Evolutionary conservation across 2,888 invertebrate genomes (phyloP), one percentile per base, ranked within the genome.

Genomic region (Brassicogethes aeneus): DNA sequence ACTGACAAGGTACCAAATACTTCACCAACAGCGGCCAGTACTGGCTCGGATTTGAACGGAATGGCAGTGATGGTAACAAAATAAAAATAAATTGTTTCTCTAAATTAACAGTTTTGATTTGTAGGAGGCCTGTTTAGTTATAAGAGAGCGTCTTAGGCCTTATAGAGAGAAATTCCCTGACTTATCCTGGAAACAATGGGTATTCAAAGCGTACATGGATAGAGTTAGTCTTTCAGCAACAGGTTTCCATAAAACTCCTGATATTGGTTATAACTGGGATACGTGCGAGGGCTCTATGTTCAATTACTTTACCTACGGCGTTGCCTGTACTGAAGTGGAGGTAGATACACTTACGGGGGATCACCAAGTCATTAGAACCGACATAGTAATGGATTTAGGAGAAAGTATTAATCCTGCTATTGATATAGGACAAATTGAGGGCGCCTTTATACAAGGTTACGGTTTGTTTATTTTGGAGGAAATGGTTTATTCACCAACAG

Each of bases 381-480:
- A 96, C 58, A 94, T 96, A 53, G 93, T 96, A 0, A 95, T 96
- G 95, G 96, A 96, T 70, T 75, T 96, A 51, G 63, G 95, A 1
- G 83, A 88, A 53, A 94, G 94, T 67, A 70, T 96, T 40, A 96
- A 96, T 69, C 96, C 96, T 2, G 94, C 95, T 1, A 91, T 96
- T 48, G 96, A 96, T 57, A 87, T 96, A 53, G 96, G 95, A 0
- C 96, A 96, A 72, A 84, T 96, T 12, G 96, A 96, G 70, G 96
- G 96, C 2, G 96, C 77, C 0, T 96, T 94, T 57, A 76, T 91
- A 60, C 94, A 95, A 74, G 96, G 96, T 1, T 91, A 93, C 57
- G 96, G 95, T 1, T 65, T 96, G 41, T 93, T 87, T 57, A 87
- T 89, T 0, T 70, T 95, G 58, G 96, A 96, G 68, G 93, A 95